Evolutionary conservation across 2,797 vertebrate genomes (phyloP).

Genomic region (Periparus ater): DNA sequence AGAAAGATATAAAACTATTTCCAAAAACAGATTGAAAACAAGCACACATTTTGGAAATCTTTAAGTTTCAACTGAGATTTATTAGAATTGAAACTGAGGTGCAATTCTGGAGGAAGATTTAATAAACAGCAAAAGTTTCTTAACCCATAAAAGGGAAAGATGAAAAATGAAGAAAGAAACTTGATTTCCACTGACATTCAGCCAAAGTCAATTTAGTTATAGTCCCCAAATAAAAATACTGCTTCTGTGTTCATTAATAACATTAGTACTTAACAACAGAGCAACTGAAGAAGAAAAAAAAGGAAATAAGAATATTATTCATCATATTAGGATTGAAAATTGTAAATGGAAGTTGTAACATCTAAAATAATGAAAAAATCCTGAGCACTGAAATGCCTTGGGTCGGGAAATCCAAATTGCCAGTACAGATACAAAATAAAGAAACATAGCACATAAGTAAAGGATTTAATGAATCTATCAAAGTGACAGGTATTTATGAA

Average conservation of each 20-base stretch:
- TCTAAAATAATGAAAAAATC: not conserved
- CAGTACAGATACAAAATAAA: not conserved
- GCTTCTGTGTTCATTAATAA: not conserved
- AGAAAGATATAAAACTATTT: not conserved
- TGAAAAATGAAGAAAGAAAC: not conserved
- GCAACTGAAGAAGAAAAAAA: not conserved
- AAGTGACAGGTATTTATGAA: not conserved
- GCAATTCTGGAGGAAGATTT: not conserved
- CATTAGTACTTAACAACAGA: not conserved
- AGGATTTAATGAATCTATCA: not conserved
- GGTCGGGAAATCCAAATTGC: not conserved
- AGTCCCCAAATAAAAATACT: not conserved
- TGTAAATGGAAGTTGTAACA: not conserved
- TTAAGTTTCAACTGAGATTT: not conserved
- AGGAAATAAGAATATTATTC: not conserved
- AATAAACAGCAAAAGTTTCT: constrained; percentile 6
- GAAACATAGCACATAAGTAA: not conserved
- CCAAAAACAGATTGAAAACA: not conserved
- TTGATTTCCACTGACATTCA: not conserved
- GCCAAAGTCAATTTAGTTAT: not conserved
- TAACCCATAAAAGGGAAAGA: not conserved
- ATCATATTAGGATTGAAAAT: not conserved
- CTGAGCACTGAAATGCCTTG: not conserved
- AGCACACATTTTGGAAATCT: not conserved
- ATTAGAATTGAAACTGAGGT: not conserved